Evolutionary conservation across 2,113 vertebrate species (phyloP).

Genomic region (Verasper variegatus): DNA sequence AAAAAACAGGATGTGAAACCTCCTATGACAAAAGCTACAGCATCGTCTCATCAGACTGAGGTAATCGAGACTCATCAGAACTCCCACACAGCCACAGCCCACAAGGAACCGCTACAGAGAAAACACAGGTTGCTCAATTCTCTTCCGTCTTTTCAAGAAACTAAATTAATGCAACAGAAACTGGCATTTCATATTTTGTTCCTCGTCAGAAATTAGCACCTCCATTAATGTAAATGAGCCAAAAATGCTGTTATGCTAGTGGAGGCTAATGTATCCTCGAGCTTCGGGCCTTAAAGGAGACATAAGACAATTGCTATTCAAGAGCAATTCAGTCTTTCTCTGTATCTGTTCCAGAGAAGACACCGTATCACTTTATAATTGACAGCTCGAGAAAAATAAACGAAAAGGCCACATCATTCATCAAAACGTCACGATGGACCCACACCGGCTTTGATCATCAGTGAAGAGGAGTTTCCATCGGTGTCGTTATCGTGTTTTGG

Average conservation of each 20-base stretch:
- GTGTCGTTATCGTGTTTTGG: conserved; percentile 53
- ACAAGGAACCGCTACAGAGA: too few species aligned
- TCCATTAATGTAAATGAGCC: too few species aligned
- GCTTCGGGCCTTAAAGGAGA: too few species aligned
- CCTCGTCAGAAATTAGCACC: too few species aligned
- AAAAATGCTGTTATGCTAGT: too few species aligned
- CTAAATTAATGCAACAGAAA: too few species aligned
- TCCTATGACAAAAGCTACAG: not conserved
- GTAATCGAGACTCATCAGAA: not conserved
- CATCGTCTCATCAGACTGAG: not conserved
- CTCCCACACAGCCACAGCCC: not conserved
- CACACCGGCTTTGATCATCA: conserved; percentile 35
- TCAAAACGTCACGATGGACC: not conserved
- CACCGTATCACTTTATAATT: not conserved
- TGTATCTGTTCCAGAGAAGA: not conserved
- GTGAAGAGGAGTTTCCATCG: conserved; percentile 45
- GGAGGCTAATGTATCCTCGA: too few species aligned
- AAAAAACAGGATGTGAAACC: not conserved
- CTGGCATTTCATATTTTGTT: too few species aligned
- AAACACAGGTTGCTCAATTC: too few species aligned
- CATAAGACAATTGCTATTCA: too few species aligned
- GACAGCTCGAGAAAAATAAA: not conserved
- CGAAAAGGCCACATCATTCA: too few species aligned
- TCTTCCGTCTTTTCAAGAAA: too few species aligned
- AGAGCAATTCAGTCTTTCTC: not conserved